These are phyloP conservation scores for Myodes glareolus DNA, from an alignment of 2,113 vertebrate genomes.

Conservation along the genomic window DNA sequence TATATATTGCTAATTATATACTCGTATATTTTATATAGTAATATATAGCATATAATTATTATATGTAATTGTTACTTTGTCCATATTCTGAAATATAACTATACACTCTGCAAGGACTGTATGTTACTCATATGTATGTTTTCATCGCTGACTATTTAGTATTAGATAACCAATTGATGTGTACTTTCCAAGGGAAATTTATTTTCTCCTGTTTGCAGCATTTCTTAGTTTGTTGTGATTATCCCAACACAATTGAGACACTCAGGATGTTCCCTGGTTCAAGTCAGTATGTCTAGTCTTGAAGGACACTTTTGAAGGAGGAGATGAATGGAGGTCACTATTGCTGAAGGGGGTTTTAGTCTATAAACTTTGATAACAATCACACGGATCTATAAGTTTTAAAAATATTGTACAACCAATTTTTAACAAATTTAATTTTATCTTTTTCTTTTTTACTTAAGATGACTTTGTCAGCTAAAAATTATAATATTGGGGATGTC, in stretches of 20 bases:
- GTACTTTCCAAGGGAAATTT: background rate
- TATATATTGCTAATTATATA: background rate
- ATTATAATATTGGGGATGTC: background rate
- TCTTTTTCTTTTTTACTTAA: background rate
- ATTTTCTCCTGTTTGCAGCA: background rate
- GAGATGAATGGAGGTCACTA: background rate
- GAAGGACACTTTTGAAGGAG: background rate
- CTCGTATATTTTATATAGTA: background rate
- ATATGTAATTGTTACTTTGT: background rate
- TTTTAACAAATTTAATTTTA: constrained; percentile 43
- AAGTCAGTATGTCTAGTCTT: background rate
- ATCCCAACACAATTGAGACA: background rate
- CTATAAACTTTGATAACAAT: background rate
- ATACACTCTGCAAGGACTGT: background rate
- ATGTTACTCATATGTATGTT: background rate
- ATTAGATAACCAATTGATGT: background rate
- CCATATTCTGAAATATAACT: background rate
- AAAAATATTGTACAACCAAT: background rate
- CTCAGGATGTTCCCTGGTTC: background rate
- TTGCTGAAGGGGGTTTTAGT: background rate
- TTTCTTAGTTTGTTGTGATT: background rate
- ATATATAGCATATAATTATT: background rate
- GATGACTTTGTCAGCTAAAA: background rate
- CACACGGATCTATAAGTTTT: background rate
- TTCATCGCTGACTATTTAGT: background rate